Percentiles rank a stretch among this genome's conserved stretches.
Evolutionary conservation across 2,888 invertebrate species (phyloP).

Genomic region (Aphodius sticticus): DNA sequence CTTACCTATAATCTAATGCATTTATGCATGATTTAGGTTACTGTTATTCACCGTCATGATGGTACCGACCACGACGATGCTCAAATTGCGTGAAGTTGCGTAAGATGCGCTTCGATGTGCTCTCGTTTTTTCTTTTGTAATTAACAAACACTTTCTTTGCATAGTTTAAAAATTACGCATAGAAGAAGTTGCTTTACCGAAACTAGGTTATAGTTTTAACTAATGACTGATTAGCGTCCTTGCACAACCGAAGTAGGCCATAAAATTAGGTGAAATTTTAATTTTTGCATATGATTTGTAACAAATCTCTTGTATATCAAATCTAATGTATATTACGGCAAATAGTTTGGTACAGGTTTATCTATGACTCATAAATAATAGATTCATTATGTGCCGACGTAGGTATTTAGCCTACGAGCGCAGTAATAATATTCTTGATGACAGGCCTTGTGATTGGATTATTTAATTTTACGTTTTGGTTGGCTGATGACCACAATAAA

Average conservation of each 20-base stretch:
- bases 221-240: not conserved
- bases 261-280: not conserved
- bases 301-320: no score
- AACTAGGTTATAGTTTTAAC: not conserved
- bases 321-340: no score
- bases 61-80: not conserved
- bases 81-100: not conserved
- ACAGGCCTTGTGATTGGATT: no score
- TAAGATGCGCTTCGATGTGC: not conserved
- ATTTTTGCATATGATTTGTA: not conserved
- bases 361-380: no score
- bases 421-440: no score
- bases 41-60: not conserved
- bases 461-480: no score
- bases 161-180: conserved; percentile 4
- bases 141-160: not conserved
- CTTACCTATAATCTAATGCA: not conserved
- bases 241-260: not conserved
- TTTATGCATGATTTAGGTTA: conserved; percentile 4
- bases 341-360: no score
- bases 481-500: no score
- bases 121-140: not conserved
- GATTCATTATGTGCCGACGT: no score
- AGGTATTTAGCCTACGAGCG: no score
- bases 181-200: not conserved